Percentiles rank a stretch among this genome's conserved stretches.
Conservation (phyloP, 2,113 vertebrate genomes). For the Oophaga pumilio region DNA sequence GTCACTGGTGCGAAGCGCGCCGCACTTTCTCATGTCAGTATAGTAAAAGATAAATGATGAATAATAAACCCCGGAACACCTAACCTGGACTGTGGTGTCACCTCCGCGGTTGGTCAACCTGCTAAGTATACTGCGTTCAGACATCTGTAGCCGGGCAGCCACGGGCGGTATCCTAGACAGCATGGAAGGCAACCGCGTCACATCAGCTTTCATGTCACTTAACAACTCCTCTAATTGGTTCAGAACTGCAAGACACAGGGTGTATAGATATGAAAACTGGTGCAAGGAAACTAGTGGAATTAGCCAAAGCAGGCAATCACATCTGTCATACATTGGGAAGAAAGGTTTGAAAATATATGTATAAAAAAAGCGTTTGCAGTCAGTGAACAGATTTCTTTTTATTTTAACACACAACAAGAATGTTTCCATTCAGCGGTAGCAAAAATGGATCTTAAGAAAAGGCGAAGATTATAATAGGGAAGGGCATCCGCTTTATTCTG, state of each 20-base stretch:
- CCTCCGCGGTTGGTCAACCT: conserved; percentile 90
- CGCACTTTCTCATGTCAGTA: not conserved
- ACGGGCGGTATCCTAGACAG: conserved; percentile 93
- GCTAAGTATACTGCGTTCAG: conserved; percentile 93
- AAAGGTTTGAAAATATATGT: not conserved
- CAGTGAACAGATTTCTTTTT: not conserved
- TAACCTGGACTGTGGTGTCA: conserved; percentile 84
- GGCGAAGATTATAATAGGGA: not conserved
- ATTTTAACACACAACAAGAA: not conserved
- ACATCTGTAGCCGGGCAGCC: conserved; percentile 95
- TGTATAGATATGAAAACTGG: not conserved
- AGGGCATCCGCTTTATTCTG: too few relatives aligned
- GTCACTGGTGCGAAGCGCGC: not conserved
- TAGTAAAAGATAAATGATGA: not conserved
- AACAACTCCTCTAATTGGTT: conserved; percentile 97
- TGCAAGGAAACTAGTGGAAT: not conserved
- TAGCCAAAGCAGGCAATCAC: not conserved
- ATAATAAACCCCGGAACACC: conserved; percentile 4
- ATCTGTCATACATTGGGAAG: not conserved
- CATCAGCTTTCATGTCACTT: conserved; percentile 98
- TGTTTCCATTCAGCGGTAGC: not conserved
- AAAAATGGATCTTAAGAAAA: not conserved
- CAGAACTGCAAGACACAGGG: conserved; percentile 75
- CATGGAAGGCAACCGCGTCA: conserved; percentile 95
- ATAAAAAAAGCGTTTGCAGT: not conserved